Evolutionary conservation across 2,113 vertebrate genomes (phyloP).

Genomic region (Amblyornis subalaris): DNA sequence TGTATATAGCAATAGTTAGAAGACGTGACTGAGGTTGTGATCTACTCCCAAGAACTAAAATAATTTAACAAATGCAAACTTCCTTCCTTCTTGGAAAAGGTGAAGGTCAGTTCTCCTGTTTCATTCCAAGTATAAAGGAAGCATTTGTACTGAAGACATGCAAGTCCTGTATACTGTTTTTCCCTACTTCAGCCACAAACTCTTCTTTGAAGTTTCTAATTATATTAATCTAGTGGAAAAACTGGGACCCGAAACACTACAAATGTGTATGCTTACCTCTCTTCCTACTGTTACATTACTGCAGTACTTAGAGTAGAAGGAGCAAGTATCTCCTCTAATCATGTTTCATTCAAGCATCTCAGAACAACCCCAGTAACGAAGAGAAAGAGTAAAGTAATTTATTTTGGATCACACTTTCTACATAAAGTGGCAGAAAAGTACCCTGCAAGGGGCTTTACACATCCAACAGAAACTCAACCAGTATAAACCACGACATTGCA

Average conservation of each 20-base stretch:
- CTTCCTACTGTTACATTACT: neutral
- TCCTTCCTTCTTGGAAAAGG: conserved; percentile 20
- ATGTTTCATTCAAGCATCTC: neutral
- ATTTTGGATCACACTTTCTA: neutral
- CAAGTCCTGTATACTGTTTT: neutral
- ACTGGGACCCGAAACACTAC: neutral
- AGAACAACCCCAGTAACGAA: neutral
- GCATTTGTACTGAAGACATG: neutral
- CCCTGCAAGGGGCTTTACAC: neutral
- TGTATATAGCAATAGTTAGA: neutral
- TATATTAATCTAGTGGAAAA: neutral
- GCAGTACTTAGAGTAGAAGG: neutral
- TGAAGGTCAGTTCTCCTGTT: conserved; percentile 22
- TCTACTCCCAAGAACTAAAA: neutral
- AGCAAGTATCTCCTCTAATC: neutral
- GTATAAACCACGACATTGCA: neutral
- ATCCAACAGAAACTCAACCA: neutral
- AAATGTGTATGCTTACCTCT: neutral
- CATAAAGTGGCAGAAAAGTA: neutral
- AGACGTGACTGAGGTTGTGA: neutral
- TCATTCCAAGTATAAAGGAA: neutral
- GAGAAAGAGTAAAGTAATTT: neutral
- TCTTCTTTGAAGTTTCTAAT: neutral
- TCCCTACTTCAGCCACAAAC: neutral
- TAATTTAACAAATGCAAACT: neutral